Percentiles rank a stretch among this genome's conserved stretches.
Evolutionary conservation across 2,888 invertebrate species (phyloP).

Genomic region (Noctuana brunneofusca): DNA sequence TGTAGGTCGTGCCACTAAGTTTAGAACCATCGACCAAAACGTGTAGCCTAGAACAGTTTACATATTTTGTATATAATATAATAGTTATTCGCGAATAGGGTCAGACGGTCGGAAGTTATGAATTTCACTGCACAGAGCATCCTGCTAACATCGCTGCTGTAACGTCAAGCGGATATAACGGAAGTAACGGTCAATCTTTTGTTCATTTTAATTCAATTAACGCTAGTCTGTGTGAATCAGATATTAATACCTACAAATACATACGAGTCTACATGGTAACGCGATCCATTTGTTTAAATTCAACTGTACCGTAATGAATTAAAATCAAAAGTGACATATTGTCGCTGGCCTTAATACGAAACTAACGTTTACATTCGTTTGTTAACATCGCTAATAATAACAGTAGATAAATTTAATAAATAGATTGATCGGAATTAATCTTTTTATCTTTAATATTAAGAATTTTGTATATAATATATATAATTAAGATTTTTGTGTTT

Average conservation of each 20-base stretch:
- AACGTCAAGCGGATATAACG: constrained; percentile 48
- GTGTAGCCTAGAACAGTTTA: constrained; percentile 8
- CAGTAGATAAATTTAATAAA: neutral
- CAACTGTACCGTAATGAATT: constrained; percentile 8
- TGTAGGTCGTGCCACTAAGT: neutral
- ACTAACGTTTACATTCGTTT: constrained; percentile 5
- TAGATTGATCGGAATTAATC: no score
- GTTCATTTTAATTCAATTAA: constrained; percentile 45
- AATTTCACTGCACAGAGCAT: constrained; percentile 45
- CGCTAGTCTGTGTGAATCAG: constrained; percentile 34
- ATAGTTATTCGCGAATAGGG: constrained; percentile 38
- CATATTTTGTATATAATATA: constrained; percentile 23
- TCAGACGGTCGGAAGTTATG: constrained; percentile 43
- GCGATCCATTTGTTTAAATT: constrained; percentile 1
- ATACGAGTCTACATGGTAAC: neutral
- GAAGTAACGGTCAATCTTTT: constrained; percentile 42
- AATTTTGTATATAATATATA: no score
- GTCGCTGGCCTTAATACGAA: constrained; percentile 14
- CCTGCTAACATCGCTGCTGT: constrained; percentile 40
- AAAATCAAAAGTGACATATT: constrained; percentile 26
- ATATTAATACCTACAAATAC: neutral
- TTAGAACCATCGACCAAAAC: neutral
- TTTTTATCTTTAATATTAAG: no score
- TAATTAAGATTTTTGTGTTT: no score
- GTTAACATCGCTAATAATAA: no score